phyloP scores from a whole-genome alignment of 1,140 invertebrate species.

The Semibalanus balanoides region DNA sequence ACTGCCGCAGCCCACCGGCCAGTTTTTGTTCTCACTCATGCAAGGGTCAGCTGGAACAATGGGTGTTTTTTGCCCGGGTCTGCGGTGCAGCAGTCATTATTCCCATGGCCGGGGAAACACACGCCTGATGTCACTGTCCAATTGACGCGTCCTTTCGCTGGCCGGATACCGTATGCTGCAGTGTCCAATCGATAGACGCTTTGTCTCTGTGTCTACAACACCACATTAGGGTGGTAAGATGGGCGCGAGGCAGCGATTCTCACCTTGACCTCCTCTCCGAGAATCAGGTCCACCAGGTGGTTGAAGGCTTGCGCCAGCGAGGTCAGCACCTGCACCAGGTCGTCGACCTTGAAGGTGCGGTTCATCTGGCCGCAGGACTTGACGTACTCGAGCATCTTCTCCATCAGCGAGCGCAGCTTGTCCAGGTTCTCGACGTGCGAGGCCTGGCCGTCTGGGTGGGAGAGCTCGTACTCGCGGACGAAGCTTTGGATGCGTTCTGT shows the following conservation, averaged over 20 bases:
- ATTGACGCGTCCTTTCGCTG: no score
- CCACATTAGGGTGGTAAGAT: no score
- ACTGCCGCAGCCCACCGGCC: no score
- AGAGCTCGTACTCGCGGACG: neutral
- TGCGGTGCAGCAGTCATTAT: no score
- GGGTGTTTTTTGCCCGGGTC: no score
- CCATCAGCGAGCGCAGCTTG: conserved; percentile 12
- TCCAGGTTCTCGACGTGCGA: conserved; percentile 3
- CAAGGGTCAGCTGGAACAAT: no score
- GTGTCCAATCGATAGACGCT: no score
- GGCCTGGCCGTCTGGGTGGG: neutral
- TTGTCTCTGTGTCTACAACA: no score
- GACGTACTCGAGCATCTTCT: conserved; percentile 8
- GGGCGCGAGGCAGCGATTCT: neutral
- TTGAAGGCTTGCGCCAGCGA: conserved; percentile 31
- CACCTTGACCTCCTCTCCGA: conserved; percentile 25
- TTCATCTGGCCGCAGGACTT: neutral
- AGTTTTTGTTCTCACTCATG: no score
- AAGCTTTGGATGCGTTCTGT: conserved; percentile 2
- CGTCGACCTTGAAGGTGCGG: conserved; percentile 12
- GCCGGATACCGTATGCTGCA: no score
- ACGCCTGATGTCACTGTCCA: no score
- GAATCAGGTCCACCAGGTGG: conserved; percentile 32
- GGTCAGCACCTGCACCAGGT: conserved; percentile 28
- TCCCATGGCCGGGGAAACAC: no score